A percentile compares a stretch with the other conserved stretches of the same genome.
Evolutionary conservation across 2,888 invertebrate species (phyloP).

Genomic region (Idaea dimidiata): DNA sequence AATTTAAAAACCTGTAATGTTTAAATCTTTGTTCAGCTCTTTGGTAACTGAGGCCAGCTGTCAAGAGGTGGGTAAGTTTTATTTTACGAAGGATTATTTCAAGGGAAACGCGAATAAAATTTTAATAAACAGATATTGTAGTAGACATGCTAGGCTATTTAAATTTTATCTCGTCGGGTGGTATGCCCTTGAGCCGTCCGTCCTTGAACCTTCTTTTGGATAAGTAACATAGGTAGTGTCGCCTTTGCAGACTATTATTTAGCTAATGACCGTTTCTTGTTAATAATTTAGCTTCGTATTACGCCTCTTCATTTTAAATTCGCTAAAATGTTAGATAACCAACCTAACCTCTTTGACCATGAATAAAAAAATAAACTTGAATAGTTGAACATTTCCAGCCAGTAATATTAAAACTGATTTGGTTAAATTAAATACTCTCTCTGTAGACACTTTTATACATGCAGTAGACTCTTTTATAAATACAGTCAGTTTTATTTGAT

Average conservation of each 20-base stretch:
- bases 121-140: neutral
- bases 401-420: constrained; percentile 4
- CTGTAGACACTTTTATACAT: neutral
- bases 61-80: constrained; percentile 89
- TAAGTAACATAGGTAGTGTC: neutral
- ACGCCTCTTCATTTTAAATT: constrained; percentile 20
- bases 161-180: constrained; percentile 22
- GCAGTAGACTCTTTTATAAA: neutral
- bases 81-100: constrained; percentile 22
- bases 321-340: constrained; percentile 55
- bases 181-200: constrained; percentile 65
- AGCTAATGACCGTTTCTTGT: constrained; percentile 3
- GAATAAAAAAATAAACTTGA: constrained; percentile 11
- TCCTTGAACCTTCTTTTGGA: constrained; percentile 59
- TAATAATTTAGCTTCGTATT: constrained; percentile 13
- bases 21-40: constrained; percentile 82
- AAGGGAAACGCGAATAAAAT: neutral
- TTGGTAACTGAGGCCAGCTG: constrained; percentile 84
- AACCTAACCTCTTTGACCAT: constrained; percentile 62
- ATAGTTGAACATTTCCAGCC: neutral
- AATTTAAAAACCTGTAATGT: constrained; percentile 78
- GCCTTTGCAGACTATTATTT: neutral
- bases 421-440: neutral
- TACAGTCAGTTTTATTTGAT: neutral
- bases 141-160: constrained; percentile 17